phyloP scores from a whole-genome alignment of 2,888 invertebrate genomes.

The Flexamia atlantica region DNA sequence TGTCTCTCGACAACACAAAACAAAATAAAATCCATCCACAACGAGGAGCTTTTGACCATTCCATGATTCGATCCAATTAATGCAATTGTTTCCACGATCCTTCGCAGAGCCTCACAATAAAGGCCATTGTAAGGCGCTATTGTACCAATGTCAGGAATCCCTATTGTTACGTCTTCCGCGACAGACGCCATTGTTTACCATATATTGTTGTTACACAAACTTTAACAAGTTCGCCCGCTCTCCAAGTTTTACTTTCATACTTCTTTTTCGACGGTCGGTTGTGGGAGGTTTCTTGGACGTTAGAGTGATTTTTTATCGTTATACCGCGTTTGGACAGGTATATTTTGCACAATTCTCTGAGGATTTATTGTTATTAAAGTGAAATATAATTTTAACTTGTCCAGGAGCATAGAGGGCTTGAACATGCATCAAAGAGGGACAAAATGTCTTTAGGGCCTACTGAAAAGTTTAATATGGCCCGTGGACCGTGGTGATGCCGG shows the following conservation, averaged over 20 bases:
- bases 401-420: too few relatives aligned
- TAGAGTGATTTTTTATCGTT: too few relatives aligned
- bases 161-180: constrained; percentile 48
- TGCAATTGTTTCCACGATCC: constrained; percentile 22
- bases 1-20: too few relatives aligned
- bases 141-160: constrained; percentile 43
- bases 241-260: constrained; percentile 12
- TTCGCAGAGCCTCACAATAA: constrained; percentile 44
- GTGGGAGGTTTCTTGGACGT: too few relatives aligned
- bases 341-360: too few relatives aligned
- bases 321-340: too few relatives aligned
- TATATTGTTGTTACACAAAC: constrained; percentile 55
- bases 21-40: background rate
- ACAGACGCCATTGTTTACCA: constrained; percentile 55
- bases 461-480: too few relatives aligned
- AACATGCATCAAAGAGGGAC: too few relatives aligned
- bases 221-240: constrained; percentile 44
- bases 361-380: too few relatives aligned
- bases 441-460: too few relatives aligned
- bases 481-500: too few relatives aligned
- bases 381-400: too few relatives aligned
- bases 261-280: background rate
- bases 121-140: constrained; percentile 45
- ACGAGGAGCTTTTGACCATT: background rate
- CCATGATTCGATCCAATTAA: constrained; percentile 35